These are phyloP conservation scores for Ptychodera flava DNA, from an alignment of 35 echinoderm and acorn worm genomes.

Conservation along the genomic window DNA sequence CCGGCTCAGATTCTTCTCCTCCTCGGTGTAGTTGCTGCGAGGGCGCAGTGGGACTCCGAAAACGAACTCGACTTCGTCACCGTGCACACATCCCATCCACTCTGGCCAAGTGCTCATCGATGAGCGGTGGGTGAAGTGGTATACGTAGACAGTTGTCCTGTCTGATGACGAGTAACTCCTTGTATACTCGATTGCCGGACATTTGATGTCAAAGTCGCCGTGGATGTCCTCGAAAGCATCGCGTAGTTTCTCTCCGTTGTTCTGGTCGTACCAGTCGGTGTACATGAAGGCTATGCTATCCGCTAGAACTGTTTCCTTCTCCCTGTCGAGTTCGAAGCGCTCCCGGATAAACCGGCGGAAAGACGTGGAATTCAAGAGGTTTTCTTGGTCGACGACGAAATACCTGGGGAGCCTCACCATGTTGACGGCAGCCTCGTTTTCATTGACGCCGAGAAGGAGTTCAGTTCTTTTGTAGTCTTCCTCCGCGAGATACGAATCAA, in stretches of 20 bases:
- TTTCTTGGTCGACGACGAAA: constrained; percentile 44
- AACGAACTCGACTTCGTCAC: constrained; percentile 73
- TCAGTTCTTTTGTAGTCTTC: constrained; percentile 51
- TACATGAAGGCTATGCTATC: constrained; percentile 82
- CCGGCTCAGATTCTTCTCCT: constrained; percentile 54
- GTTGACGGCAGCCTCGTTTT: constrained; percentile 82
- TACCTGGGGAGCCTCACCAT: constrained; percentile 40
- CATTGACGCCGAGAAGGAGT: constrained; percentile 72
- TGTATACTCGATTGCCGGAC: constrained; percentile 51
- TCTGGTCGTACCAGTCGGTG: constrained; percentile 80
- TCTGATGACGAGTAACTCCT: constrained; percentile 33
- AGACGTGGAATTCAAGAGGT: constrained; percentile 30
- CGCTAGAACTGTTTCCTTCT: constrained; percentile 46
- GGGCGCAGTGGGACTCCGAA: constrained; percentile 75
- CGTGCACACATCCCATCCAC: constrained; percentile 95
- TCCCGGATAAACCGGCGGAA: constrained; percentile 20
- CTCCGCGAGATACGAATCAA: constrained; percentile 21
- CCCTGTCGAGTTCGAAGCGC: background rate
- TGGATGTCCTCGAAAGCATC: constrained; percentile 34
- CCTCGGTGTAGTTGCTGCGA: constrained; percentile 39
- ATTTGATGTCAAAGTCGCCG: constrained; percentile 51
- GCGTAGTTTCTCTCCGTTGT: constrained; percentile 48
- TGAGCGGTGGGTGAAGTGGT: constrained; percentile 60
- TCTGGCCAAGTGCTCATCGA: constrained; percentile 62
- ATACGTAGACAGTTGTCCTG: constrained; percentile 47